Percentiles rank a stretch among this genome's conserved stretches.
These are phyloP conservation scores for Sylvia borin DNA, from an alignment of 2,797 vertebrate genomes.

Conservation along the genomic window DNA sequence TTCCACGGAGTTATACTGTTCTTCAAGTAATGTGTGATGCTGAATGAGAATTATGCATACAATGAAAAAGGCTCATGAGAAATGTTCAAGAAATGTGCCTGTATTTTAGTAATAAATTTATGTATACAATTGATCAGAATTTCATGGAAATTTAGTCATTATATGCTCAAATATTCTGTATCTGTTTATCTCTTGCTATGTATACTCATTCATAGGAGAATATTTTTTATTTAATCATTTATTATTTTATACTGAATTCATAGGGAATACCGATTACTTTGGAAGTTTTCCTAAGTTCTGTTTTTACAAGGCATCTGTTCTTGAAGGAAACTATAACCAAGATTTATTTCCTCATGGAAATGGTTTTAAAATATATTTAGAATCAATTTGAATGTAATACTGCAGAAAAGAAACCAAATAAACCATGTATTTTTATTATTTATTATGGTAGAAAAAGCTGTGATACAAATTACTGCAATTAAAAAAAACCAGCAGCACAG, in stretches of 20 bases:
- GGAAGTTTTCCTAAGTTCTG: background rate
- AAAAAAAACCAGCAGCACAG: background rate
- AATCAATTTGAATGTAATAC: background rate
- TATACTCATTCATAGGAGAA: background rate
- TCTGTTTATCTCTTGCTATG: background rate
- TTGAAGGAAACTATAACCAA: background rate
- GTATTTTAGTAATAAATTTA: background rate
- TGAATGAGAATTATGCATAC: background rate
- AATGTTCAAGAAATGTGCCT: background rate
- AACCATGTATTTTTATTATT: background rate
- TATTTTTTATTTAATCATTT: background rate
- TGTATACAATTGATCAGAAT: background rate
- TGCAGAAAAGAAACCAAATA: background rate
- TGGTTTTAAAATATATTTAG: background rate
- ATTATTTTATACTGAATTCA: background rate
- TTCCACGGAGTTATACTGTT: background rate
- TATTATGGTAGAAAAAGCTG: background rate
- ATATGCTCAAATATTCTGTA: background rate
- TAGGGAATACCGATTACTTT: background rate
- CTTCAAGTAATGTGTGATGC: background rate
- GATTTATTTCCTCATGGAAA: background rate
- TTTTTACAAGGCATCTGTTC: background rate
- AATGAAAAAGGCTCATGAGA: background rate
- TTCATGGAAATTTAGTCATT: background rate
- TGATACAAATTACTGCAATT: background rate